Evolutionary conservation across 2,888 invertebrate species (phyloP).

Genomic region (Dione vanillae): DNA sequence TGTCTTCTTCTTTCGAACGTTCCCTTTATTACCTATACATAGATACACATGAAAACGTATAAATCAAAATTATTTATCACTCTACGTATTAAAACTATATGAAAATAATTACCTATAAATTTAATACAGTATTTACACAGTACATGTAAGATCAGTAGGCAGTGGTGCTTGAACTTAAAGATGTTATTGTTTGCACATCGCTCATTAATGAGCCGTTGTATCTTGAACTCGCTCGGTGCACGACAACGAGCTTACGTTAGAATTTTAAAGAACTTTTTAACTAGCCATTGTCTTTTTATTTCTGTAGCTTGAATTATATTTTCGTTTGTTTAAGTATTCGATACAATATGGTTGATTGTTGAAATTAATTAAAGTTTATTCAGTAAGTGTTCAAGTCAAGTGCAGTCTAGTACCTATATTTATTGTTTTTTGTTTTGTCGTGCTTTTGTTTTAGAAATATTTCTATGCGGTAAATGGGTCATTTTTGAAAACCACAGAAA

Average conservation of each 20-base stretch:
- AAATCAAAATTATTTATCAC: too few species aligned
- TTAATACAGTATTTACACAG: neutral
- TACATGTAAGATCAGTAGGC: conserved; percentile 23
- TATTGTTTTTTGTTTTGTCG: too few species aligned
- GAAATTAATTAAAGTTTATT: too few species aligned
- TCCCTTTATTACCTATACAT: too few species aligned
- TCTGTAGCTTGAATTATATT: neutral
- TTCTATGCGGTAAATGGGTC: too few species aligned
- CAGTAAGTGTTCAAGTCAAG: too few species aligned
- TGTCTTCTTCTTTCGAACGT: too few species aligned
- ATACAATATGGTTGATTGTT: neutral
- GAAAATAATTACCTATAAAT: neutral
- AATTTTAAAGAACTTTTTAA: neutral
- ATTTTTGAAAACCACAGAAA: too few species aligned
- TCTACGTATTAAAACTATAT: neutral
- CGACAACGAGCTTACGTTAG: conserved; percentile 2
- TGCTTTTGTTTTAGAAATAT: too few species aligned
- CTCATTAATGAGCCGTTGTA: conserved; percentile 31
- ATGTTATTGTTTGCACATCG: conserved; percentile 42
- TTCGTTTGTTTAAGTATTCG: neutral
- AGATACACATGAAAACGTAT: too few species aligned
- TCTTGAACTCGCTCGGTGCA: conserved; percentile 8
- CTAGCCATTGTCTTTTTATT: neutral
- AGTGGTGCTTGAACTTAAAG: conserved; percentile 38
- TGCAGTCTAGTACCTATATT: too few species aligned